Base-by-base conservation (phyloP, 2,888 invertebrate species). In the Scrobipalpa costella region DNA sequence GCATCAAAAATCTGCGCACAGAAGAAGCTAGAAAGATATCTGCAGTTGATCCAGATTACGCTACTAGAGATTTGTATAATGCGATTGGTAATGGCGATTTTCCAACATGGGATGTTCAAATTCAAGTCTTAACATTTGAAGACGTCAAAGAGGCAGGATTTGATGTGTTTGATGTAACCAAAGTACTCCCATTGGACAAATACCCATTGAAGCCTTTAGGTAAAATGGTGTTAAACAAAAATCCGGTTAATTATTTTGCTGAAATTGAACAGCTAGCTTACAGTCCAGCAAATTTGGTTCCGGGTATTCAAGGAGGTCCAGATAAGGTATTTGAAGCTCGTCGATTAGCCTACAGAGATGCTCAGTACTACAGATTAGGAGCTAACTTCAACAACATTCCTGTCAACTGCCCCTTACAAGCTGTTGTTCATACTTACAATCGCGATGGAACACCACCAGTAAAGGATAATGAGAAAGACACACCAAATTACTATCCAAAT, bases 401-500 rank as follows among this genome's bases (percentile, higher is more conserved):
- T 0, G 97, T 98, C 34, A 98, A 98, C 84, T 97, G 98, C 83
- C 98, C 98, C 0, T 96, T 94, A 84, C 86, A 93, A 73, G 90
- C 90, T 1, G 15, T 27, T 0, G 61, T 49, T 0, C 21, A 57
- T 17, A 19, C 97, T 78, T 97, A 96, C 78, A 96, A 97, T 83
- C 93, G 98, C 19, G 98, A 98, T 80, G 98, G 98, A 0, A 90
- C 93, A 7, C 94, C 95, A 91, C 92, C 94, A 47, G 90, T 94
- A 15, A 87, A 92, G 34, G 93, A 94, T 71, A 97, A 97, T 79
- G 96, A 96, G 82, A 94, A 93, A 19, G 95, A 95, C 15, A 95
- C 95, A 0, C 98, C 98, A 0, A 98, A 98, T 84, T 98, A 98
- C 80, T 97, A 93, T 86, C 98, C 98, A 0, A 98, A 98, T 88